Conservation (phyloP, 2,113 vertebrate genomes). For the Cebus imitator region DNA sequence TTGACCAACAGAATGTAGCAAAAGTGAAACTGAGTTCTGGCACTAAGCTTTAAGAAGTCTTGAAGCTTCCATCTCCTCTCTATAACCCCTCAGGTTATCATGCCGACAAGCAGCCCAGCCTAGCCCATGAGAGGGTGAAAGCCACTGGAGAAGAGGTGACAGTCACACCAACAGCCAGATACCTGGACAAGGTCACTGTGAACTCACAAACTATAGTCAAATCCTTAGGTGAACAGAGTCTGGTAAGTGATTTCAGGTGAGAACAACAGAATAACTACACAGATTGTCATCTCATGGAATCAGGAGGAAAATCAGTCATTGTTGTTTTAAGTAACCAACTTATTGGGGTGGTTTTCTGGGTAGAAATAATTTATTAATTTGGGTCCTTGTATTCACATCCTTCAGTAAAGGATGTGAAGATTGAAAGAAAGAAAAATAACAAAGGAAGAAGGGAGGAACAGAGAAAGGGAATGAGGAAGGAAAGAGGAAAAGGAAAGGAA, state of each 20-base stretch:
- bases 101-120: neutral
- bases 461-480: too few species aligned
- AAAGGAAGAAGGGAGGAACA: too few species aligned
- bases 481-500: too few species aligned
- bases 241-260: neutral
- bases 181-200: neutral
- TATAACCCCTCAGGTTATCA: neutral
- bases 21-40: neutral
- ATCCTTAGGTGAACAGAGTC: neutral
- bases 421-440: too few species aligned
- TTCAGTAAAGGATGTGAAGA: neutral
- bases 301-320: neutral
- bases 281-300: neutral
- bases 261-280: neutral
- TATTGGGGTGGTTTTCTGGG: neutral
- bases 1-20: neutral
- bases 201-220: neutral
- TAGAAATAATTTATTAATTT: neutral
- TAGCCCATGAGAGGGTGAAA: neutral
- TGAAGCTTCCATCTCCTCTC: neutral
- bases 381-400: neutral
- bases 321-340: neutral
- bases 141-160: neutral
- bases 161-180: neutral
- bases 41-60: neutral